phyloP scores from a whole-genome alignment of 2,888 invertebrate genomes.

The Brassicogethes aeneus region DNA sequence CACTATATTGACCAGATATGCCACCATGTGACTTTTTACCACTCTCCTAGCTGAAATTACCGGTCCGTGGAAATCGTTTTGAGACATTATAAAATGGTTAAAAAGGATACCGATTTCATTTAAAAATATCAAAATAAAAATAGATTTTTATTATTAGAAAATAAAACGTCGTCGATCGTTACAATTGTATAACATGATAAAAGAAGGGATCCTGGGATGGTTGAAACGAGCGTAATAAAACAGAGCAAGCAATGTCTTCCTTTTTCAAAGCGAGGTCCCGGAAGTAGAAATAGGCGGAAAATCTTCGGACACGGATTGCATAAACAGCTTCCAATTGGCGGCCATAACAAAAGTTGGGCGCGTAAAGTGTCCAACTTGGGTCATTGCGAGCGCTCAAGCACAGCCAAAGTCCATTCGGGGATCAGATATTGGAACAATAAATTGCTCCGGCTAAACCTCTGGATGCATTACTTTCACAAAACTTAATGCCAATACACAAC shows the following conservation, averaged over 20 bases:
- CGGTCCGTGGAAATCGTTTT: too few species aligned
- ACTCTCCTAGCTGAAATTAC: too few species aligned
- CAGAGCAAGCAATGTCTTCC: neutral
- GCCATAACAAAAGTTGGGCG: slow-evolving; percentile 25
- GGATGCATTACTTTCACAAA: slow-evolving; percentile 24
- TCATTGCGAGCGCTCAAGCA: slow-evolving; percentile 24
- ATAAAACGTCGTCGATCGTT: too few species aligned
- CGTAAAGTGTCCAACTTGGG: slow-evolving; percentile 27
- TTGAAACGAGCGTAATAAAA: neutral
- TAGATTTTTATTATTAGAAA: too few species aligned
- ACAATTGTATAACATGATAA: too few species aligned
- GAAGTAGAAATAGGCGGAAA: slow-evolving; percentile 25
- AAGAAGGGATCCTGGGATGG: too few species aligned
- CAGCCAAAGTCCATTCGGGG: slow-evolving; percentile 25
- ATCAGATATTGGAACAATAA: slow-evolving; percentile 25
- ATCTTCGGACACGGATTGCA: slow-evolving; percentile 27
- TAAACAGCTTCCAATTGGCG: slow-evolving; percentile 30
- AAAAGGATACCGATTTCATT: too few species aligned
- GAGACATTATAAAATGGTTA: too few species aligned
- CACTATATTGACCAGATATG: too few species aligned
- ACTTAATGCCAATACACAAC: slow-evolving; percentile 1
- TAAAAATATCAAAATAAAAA: too few species aligned
- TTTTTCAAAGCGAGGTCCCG: slow-evolving; percentile 1
- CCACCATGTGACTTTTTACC: too few species aligned
- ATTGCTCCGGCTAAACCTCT: slow-evolving; percentile 21